Conservation (phyloP, 1,140 invertebrate species). For the Wiebesia pumilae region DNA sequence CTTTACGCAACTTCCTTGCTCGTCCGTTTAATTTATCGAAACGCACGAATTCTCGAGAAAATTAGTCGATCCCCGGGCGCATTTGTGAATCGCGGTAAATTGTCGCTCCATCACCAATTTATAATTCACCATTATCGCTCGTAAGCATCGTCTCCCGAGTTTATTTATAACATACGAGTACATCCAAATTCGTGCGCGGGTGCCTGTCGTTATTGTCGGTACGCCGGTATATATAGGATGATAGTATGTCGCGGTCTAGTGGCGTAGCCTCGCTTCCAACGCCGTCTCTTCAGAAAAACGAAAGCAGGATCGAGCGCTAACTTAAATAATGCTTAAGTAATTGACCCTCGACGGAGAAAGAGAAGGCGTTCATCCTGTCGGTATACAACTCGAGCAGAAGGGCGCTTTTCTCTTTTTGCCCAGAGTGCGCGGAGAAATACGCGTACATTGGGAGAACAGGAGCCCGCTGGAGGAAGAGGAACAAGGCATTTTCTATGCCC, state of each 20-base stretch:
- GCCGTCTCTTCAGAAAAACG: not conserved
- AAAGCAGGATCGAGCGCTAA: not conserved
- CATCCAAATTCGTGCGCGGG: too few species aligned
- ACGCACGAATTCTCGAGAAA: not conserved
- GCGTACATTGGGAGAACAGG: not conserved
- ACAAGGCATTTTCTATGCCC: conserved; percentile 32
- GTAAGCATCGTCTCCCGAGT: too few species aligned
- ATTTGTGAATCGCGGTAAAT: not conserved
- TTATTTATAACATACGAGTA: too few species aligned
- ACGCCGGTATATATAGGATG: too few species aligned
- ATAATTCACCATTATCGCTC: not conserved
- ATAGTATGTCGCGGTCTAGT: too few species aligned
- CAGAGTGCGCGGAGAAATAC: not conserved
- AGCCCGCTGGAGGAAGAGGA: not conserved
- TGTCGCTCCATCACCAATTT: not conserved
- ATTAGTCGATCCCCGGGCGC: not conserved
- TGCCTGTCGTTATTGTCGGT: too few species aligned
- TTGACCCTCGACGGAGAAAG: conserved; percentile 38
- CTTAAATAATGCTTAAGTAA: conserved; percentile 22
- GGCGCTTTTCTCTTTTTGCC: not conserved
- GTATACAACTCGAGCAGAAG: not conserved
- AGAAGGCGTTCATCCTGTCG: conserved; percentile 4
- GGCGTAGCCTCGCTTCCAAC: too few species aligned
- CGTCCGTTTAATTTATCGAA: not conserved
- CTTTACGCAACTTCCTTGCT: not conserved